A percentile compares a stretch with the other conserved stretches of the same genome.
Conservation (phyloP, 2,797 vertebrate genomes). For the Gadopsis bispinosus region DNA sequence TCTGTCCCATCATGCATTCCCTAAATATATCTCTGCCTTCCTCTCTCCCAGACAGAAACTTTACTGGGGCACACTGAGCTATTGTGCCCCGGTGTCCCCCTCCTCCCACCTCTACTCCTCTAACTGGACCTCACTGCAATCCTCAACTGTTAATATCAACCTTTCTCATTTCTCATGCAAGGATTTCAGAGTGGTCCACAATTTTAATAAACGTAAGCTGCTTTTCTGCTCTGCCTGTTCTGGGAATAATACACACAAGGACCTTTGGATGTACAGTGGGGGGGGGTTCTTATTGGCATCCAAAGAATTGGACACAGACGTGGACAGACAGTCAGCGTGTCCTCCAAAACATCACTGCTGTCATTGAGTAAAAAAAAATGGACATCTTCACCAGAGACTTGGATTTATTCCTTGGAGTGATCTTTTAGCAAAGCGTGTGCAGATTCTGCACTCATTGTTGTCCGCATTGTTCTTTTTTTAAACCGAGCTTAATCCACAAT, state of each 20-base stretch:
- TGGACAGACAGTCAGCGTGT: slow-evolving; percentile 36
- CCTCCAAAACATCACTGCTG: slow-evolving; percentile 36
- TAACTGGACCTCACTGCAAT: slow-evolving; percentile 66
- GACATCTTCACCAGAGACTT: slow-evolving; percentile 17
- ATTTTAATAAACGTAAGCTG: slow-evolving; percentile 85
- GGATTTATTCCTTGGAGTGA: slow-evolving; percentile 33
- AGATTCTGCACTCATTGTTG: slow-evolving; percentile 42
- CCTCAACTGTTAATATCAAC: slow-evolving; percentile 64
- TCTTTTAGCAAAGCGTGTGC: slow-evolving; percentile 38
- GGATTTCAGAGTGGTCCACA: slow-evolving; percentile 75
- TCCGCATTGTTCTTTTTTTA: slow-evolving; percentile 68
- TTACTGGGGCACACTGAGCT: slow-evolving; percentile 75
- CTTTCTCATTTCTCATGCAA: slow-evolving; percentile 75
- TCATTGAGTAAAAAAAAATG: slow-evolving; percentile 29
- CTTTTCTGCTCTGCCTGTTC: slow-evolving; percentile 81
- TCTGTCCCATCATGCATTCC: slow-evolving; percentile 72
- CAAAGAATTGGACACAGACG: slow-evolving; percentile 52
- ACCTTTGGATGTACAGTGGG: slow-evolving; percentile 42
- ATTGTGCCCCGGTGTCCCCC: slow-evolving; percentile 62
- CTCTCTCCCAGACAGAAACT: slow-evolving; percentile 70
- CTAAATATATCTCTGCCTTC: slow-evolving; percentile 74
- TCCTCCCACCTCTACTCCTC: slow-evolving; percentile 46
- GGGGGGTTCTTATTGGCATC: slow-evolving; percentile 46
- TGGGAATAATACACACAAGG: slow-evolving; percentile 67
- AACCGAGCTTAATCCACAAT: slow-evolving; percentile 79